A percentile compares a stretch with the other conserved stretches of the same genome.
phyloP scores from a whole-genome alignment of 2,888 invertebrate species.

The Tipula unca region DNA sequence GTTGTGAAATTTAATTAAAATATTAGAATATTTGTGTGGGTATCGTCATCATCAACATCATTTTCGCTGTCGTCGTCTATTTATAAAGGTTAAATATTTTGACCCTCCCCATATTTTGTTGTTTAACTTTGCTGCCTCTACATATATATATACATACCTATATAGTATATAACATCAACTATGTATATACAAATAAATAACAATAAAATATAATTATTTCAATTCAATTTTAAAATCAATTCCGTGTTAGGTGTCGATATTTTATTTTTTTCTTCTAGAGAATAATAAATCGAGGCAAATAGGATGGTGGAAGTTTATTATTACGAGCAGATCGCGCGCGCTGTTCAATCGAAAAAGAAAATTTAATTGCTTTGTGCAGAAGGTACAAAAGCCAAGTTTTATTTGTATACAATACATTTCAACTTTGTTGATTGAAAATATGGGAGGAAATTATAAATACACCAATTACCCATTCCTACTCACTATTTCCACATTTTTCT shows the following conservation, averaged over 20 bases:
- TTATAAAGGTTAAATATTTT: neutral
- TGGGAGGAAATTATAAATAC: neutral
- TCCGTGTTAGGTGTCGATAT: neutral
- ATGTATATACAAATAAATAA: neutral
- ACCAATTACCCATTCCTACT: neutral
- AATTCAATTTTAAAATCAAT: constrained; percentile 3
- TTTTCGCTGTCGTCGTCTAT: neutral
- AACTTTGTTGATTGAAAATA: neutral
- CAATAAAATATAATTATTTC: neutral
- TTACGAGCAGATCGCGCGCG: neutral
- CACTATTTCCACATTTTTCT: neutral
- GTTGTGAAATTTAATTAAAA: neutral
- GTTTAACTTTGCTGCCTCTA: too few relatives aligned
- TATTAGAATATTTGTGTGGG: neutral
- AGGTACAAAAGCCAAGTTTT: neutral
- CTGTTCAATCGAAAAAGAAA: neutral
- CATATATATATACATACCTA: neutral
- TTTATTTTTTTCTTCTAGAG: neutral
- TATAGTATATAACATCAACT: neutral
- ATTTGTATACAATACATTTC: neutral
- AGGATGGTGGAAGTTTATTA: neutral
- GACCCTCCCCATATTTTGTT: neutral
- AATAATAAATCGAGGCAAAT: neutral
- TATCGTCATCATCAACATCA: neutral
- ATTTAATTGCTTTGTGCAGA: neutral